Conservation (phyloP, 2,888 invertebrate species). For the Exocentrus adspersus region DNA sequence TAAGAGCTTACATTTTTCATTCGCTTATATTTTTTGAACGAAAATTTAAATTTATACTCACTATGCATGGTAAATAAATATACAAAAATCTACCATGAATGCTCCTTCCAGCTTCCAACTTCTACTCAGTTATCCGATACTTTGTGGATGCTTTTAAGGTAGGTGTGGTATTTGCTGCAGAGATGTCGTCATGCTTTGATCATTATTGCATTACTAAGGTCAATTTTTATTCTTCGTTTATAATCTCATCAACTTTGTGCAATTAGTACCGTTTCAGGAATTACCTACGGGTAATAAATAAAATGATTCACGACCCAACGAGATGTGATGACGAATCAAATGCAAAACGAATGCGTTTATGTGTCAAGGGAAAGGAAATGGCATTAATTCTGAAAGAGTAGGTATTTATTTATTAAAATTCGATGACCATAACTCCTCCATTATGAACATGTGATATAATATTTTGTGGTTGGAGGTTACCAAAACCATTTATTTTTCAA, state of each 20-base stretch:
- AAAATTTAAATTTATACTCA: too few species aligned
- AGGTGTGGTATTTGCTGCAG: neutral
- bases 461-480: too few species aligned
- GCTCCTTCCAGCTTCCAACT: too few species aligned
- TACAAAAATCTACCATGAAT: too few species aligned
- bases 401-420: too few species aligned
- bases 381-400: neutral
- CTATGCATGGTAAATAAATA: too few species aligned
- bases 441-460: too few species aligned
- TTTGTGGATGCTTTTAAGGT: neutral
- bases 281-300: constrained; percentile 21
- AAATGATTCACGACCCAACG: constrained; percentile 24
- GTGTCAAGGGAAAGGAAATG: constrained; percentile 29
- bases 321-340: neutral
- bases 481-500: too few species aligned
- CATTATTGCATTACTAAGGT: neutral
- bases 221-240: too few species aligned
- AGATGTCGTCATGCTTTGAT: neutral
- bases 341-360: constrained; percentile 13
- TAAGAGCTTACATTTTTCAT: too few species aligned
- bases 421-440: too few species aligned
- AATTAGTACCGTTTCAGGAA: neutral
- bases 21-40: too few species aligned
- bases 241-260: neutral
- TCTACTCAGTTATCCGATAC: neutral